Evolutionary conservation across 2,113 vertebrate genomes (phyloP), one percentile per base, ranked within the genome.

Genomic region (Tychaedon coryphoeus): DNA sequence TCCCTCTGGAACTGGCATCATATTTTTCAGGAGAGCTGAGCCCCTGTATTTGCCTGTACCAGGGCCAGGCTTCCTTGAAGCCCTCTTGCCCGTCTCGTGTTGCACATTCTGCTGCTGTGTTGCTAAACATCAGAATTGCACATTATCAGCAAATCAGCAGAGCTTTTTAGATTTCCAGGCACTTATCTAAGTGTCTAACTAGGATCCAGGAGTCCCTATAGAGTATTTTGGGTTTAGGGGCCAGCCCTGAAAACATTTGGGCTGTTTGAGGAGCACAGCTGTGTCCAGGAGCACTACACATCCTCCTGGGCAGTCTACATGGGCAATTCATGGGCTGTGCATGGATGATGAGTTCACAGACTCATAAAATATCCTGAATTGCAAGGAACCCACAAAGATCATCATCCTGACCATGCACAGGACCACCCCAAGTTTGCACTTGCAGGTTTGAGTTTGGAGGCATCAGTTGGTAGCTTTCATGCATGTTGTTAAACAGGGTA

Each of bases 251-350:
- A 54, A 57, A 24, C 9, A 0, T 43, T 33, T 48, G 42, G 8
- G 18, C 42, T 61, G 33, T 23, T n/a, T 69, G 84, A 89, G 36
- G 83, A n/a, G 1, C 7, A 6, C 43, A 16, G 28, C 7, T 76
- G 70, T 25, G 10, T 34, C 42, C 58, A 18, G 24, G 47, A 85
- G 18, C 6, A 7, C 12, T 17, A 0, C 33, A 43, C 22, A 6
- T 10, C 18, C 50, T 57, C 19, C 40, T 72, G 57, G 38, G 69
- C 26, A 64, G 13, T 7, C 58, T 47, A 0, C 1, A 1, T 23
- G 43, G 36, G 42, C 47, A 45, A 0, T 12, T 3, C 19, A 0
- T 12, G 57, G 51, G 9, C 24, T 57, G 0, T 13, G 4, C 2
- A 19, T 38, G 53, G 48, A 48, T 58, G 48, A 24, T 38, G 73